Evolutionary conservation across 2,113 vertebrate genomes (phyloP), one percentile per base, ranked within the genome.

Genomic region (Scophthalmus maximus): DNA sequence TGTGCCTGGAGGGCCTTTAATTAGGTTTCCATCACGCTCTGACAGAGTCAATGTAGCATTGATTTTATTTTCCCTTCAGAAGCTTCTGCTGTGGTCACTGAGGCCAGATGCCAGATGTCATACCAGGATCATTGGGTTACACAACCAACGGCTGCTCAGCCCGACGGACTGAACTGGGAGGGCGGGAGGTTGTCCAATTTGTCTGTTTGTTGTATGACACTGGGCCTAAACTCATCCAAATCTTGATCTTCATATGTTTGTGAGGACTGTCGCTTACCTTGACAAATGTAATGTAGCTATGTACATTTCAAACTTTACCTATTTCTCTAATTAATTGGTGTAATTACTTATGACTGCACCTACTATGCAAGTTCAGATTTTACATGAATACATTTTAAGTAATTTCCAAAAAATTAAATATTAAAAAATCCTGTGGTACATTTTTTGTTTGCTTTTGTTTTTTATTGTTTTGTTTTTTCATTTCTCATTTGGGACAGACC

Each of bases 51-150:
- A 93, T 93, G 88, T 55, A 64, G 47, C 82, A 94, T 92, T 87
- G 93, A 93, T 93, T 90, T 82, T 84, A 92, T 93, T 92, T 93
- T 90, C 92, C 90, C 88, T 92, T 76, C 87, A 89, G 91, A 89
- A 90, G 83, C 84, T 73, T 58, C 60, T 42, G 77, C 79, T 58
- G 47, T 83, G 70, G 77, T 78, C 36, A 73, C 83, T 58, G 83
- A 87, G 79, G 87, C 82, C 87, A 87, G 85, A 86, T 77, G 87
- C 86, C 87, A 90, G 84, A 89, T 90, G 89, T 92, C 90, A 92
- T 83, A 84, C 36, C 82, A 82, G 89, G 85, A 91, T 89, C 77
- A 79, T 74, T 68, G 75, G 77, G 66, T 93, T 93, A 91, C 83
- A 80, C 89, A 93, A 93, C 81, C 71, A 89, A 63, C 12, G 14